These are phyloP conservation scores for Geotrupes spiniger DNA, from an alignment of 2,888 invertebrate species.

Conservation along the genomic window DNA sequence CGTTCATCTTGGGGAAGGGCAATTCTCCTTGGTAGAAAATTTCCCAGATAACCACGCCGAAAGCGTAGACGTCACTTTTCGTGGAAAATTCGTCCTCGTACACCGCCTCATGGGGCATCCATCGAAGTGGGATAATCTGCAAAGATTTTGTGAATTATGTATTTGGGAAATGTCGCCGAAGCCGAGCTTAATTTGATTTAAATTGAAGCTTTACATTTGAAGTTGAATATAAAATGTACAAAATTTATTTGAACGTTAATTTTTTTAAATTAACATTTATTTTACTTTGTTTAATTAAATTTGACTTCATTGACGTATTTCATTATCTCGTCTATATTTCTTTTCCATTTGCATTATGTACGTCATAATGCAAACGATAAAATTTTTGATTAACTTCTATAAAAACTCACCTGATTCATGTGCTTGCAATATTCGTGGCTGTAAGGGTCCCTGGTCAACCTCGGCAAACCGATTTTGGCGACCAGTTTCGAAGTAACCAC, in stretches of 20 bases:
- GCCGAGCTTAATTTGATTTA: too few relatives aligned
- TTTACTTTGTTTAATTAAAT: too few relatives aligned
- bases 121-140: conserved; percentile 80
- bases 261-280: too few relatives aligned
- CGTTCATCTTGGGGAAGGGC: conserved; percentile 72
- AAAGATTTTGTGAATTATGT: conserved; percentile 11
- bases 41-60: conserved; percentile 88
- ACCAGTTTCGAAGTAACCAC: conserved; percentile 78
- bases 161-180: too few relatives aligned
- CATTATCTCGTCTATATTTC: too few relatives aligned
- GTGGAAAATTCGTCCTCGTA: conserved; percentile 88
- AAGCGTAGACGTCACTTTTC: conserved; percentile 92
- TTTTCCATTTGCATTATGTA: too few relatives aligned
- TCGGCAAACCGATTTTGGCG: conserved; percentile 80
- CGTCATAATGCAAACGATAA: too few relatives aligned
- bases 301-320: too few relatives aligned
- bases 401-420: conserved; percentile 63
- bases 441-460: conserved; percentile 80
- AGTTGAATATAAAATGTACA: too few relatives aligned
- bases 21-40: conserved; percentile 76
- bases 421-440: conserved; percentile 86
- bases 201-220: too few relatives aligned
- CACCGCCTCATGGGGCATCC: conserved; percentile 88
- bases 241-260: too few relatives aligned
- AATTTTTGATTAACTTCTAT: not conserved